Conservation (phyloP, 2,888 invertebrate genomes). For the Latrodectus elegans region DNA sequence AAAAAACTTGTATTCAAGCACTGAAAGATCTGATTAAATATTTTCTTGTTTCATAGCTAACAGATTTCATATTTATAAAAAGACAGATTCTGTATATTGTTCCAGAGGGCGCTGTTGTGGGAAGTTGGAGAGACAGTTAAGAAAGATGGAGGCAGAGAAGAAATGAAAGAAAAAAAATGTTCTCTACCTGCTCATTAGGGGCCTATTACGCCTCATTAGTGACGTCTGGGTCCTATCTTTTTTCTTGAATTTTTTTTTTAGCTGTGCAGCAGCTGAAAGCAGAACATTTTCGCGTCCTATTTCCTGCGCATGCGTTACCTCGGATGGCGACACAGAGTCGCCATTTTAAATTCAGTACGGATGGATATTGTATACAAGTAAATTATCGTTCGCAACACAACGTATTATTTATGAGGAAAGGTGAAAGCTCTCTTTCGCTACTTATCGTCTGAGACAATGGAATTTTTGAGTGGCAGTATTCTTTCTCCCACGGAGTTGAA, state of each 20-base stretch:
- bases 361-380: not conserved
- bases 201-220: constrained; percentile 63
- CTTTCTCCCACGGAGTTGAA: not conserved
- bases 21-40: too few relatives aligned
- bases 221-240: constrained; percentile 20
- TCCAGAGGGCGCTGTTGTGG: too few relatives aligned
- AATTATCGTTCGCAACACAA: not conserved
- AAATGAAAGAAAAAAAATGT: not conserved
- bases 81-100: too few relatives aligned
- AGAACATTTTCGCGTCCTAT: not conserved
- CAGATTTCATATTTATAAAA: too few relatives aligned
- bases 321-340: not conserved
- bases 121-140: too few relatives aligned
- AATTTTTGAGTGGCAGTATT: not conserved
- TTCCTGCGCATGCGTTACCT: not conserved
- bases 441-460: not conserved
- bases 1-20: too few relatives aligned
- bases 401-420: constrained; percentile 7
- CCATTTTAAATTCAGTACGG: constrained; percentile 1
- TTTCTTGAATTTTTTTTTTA: too few relatives aligned
- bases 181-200: constrained; percentile 64
- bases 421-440: not conserved
- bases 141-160: not conserved
- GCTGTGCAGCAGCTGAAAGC: too few relatives aligned
- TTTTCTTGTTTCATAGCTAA: too few relatives aligned